Percentiles rank a stretch among this genome's conserved stretches.
Conservation (phyloP, 1,140 invertebrate species). For the Holcopasites calliopsidis region DNA sequence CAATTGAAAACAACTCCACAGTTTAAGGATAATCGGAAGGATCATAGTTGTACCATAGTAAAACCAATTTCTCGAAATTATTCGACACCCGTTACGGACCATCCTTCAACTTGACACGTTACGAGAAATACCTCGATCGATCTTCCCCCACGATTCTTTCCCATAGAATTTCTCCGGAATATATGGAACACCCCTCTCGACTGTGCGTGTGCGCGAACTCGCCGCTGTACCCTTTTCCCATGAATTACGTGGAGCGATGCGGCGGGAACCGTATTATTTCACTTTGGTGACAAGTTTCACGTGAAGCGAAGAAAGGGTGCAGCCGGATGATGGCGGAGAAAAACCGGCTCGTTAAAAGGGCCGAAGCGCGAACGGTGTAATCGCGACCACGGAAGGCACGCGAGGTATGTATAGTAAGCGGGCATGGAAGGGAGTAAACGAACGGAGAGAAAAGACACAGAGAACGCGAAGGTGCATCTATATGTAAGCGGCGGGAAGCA, state of each 20-base stretch:
- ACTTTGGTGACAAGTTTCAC: constrained; percentile 58
- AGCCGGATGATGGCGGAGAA: no score
- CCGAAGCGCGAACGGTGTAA: not conserved
- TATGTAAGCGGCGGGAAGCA: constrained; percentile 60
- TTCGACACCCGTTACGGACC: not conserved
- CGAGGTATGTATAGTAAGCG: not conserved
- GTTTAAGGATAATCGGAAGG: no score
- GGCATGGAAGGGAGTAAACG: not conserved
- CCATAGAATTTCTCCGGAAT: constrained; percentile 16
- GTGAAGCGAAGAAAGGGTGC: constrained; percentile 29
- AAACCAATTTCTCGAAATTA: not conserved
- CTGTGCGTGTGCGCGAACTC: not conserved
- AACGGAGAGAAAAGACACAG: not conserved
- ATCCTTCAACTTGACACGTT: not conserved
- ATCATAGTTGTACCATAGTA: not conserved
- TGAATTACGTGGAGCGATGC: constrained; percentile 31
- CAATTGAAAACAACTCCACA: no score
- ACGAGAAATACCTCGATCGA: not conserved
- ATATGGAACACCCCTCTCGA: not conserved
- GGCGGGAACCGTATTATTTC: constrained; percentile 53
- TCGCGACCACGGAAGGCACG: not conserved
- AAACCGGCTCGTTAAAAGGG: constrained; percentile 14
- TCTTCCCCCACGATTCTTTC: not conserved
- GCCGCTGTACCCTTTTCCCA: not conserved
- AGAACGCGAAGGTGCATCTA: constrained; percentile 29